Base-by-base conservation (phyloP, 1,140 invertebrate species). In the Solenopsis invicta region DNA sequence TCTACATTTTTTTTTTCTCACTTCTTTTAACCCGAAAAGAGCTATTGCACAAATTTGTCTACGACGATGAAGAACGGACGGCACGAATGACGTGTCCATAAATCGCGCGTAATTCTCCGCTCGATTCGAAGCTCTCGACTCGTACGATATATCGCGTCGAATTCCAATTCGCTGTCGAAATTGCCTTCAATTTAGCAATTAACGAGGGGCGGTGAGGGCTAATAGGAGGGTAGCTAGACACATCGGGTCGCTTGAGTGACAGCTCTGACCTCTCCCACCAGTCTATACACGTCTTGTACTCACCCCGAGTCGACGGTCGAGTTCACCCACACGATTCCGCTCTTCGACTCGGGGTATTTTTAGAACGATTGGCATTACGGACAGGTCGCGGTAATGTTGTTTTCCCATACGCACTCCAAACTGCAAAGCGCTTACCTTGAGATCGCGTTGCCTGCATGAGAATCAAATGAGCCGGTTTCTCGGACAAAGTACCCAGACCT, bases 171-270 rank as follows among this genome's bases (percentile, higher is more conserved):
- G 76, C 82, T 61, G 90, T 90, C 91, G 85, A 95, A 95, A 95
- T 95, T 95, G 94, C 92, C 94, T 92, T 92, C 95, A 95, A 95
- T 95, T 95, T 95, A 93, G 93, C 93, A 95, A 95, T 95, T 95
- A 95, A 93, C 93, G 91, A 91, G 88, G 80, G 88, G 71, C 90
- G 91, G 93, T 84, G 93, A 93, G 92, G 93, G 91, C 91, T 95
- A 95, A 95, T 95, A 91, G 93, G 87, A 94, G 95, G 95, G 94
- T 95, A 94, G 93, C 93, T 94, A 94, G 93, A 94, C 93, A 93
- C 93, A 94, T 92, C 91, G 92, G 90, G 62, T 75, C 86, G 75
- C 71, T 92, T 95, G 95, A 95, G 95, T 94, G 95, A 95, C 95
- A 95, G 95, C 93, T 93, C 93, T 95, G 92, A 94, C 91, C 94